A percentile compares a stretch with the other conserved stretches of the same genome.
Conservation (phyloP, 1,140 invertebrate genomes). For the Atta texana region DNA sequence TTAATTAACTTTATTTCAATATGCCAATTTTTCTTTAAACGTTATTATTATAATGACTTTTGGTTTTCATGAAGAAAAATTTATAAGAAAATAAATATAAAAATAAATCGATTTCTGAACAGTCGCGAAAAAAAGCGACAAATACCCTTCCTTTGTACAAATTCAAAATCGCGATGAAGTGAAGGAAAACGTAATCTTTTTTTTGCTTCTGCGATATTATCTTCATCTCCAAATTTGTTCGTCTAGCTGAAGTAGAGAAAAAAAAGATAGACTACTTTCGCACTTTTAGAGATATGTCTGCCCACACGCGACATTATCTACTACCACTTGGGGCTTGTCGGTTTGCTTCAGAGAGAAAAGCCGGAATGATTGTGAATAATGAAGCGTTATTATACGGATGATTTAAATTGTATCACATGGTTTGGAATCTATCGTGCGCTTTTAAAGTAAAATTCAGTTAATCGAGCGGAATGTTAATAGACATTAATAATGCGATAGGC, state of each 20-base stretch:
- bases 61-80: no score
- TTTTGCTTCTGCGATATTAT: neutral
- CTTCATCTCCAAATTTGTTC: neutral
- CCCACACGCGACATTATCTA: neutral
- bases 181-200: neutral
- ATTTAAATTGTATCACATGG: neutral
- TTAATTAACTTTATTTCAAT: no score
- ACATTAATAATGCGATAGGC: neutral
- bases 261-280: neutral
- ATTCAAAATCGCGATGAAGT: neutral
- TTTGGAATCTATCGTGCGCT: neutral
- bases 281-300: neutral
- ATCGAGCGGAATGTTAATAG: neutral
- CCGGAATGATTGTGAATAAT: neutral
- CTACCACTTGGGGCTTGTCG: neutral
- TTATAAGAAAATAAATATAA: no score
- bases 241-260: neutral
- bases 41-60: no score
- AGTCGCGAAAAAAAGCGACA: no score
- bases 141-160: neutral
- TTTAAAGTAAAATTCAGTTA: slow-evolving; percentile 3
- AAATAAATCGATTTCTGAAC: no score
- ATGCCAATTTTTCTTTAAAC: no score
- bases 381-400: neutral
- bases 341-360: neutral